A percentile compares a stretch with the other conserved stretches of the same genome.
These are phyloP conservation scores for Cremastobaeus sp. DNA, from an alignment of 2,888 invertebrate species.

Conservation along the genomic window DNA sequence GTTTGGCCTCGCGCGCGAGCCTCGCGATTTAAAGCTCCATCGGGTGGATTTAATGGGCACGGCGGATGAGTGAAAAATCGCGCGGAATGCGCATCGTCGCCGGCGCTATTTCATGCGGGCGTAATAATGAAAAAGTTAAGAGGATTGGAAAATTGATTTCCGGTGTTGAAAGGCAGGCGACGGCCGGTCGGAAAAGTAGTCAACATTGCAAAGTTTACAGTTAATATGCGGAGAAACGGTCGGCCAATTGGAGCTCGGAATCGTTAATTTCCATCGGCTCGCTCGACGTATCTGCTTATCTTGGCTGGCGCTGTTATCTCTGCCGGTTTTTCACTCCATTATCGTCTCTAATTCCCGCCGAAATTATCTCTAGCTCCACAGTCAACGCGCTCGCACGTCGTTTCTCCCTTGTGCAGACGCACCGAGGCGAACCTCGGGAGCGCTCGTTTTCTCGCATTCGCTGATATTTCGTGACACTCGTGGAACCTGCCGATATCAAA, in stretches of 20 bases:
- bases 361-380: background rate
- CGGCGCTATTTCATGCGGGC: no score
- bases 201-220: no score
- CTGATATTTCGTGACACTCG: constrained; percentile 46
- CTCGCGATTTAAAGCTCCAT: constrained; percentile 18
- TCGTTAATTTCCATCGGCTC: no score
- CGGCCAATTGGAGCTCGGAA: no score
- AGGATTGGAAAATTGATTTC: no score
- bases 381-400: background rate
- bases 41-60: constrained; percentile 19
- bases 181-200: no score
- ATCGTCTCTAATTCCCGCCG: background rate
- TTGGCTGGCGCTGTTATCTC: background rate
- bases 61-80: constrained; percentile 7
- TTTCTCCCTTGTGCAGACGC: background rate
- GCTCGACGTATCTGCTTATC: no score
- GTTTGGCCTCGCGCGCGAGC: constrained; percentile 7
- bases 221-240: no score
- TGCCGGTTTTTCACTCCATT: background rate
- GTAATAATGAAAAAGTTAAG: constrained; percentile 6
- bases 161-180: no score
- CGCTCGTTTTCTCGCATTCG: constrained; percentile 21
- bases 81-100: constrained; percentile 5
- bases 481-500: constrained; percentile 44
- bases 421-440: background rate